Evolutionary conservation across 2,797 vertebrate genomes (phyloP), one percentile per base, ranked within the genome.

Genomic region (Sebastes variabilis): DNA sequence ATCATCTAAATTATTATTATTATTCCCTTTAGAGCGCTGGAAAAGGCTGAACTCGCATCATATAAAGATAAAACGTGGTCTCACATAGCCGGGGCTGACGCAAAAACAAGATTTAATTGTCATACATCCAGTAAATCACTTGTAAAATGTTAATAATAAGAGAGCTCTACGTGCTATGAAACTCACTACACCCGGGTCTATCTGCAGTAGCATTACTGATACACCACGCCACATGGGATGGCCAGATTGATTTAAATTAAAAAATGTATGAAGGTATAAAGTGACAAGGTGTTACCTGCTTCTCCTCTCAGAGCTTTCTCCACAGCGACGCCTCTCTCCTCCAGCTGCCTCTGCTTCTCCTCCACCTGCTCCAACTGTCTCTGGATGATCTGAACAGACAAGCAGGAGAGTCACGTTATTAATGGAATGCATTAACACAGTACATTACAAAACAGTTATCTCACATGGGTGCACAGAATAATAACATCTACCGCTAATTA

Each of bases 361-460:
- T 99, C 99, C 92, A 99, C 99, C 93, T 99, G 98, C 87, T 99
- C 98, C 93, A 99, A 88, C 92, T 99, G 99, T n/a, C 98, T 95
- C 92, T 99, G 99, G 94, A 99, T 99, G 77, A 99, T 99, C 99
- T 99, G 87, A 69, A 11, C 32, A 34, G 59, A 81, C 58, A 55
- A 73, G 61, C 9, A n/a, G 25, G 6, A 71, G 32, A 72, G 70
- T 54, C 34, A 5, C 74, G 64, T 13, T n/a, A 69, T 56, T 75
- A 69, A 62, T 29, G 30, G 58, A 34, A n/a, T 14, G 52, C 66
- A 8, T 5, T 29, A 30, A 66, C 25, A 66, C 61, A 27, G 30
- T 2, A 25, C 22, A 60, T 67, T 27, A 22, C 60, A 52, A 52
- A 60, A 64, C 68, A 52, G 52, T n/a, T 34, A 24, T 42, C 66